Conservation (phyloP, 2,888 invertebrate species). For the Amphiduros pacificus region DNA sequence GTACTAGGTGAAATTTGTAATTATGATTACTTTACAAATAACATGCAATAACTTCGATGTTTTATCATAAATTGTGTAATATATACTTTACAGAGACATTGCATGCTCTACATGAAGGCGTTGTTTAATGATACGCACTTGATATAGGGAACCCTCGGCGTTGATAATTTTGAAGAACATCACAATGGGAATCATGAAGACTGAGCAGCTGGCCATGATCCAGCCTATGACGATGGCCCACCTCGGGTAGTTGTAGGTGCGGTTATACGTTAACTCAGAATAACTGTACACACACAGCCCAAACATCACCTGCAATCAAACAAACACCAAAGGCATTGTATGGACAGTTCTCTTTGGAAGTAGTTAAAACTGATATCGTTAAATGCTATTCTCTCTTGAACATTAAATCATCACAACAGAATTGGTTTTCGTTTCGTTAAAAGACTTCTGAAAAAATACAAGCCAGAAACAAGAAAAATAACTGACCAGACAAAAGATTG, state of each 20-base stretch:
- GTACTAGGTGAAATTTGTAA: no score
- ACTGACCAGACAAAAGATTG: slow-evolving; percentile 65
- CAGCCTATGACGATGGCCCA: slow-evolving; percentile 59
- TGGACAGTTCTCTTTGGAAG: no score
- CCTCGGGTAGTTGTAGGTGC: slow-evolving; percentile 60
- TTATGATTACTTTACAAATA: no score
- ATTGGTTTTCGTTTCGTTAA: no score
- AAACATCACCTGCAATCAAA: slow-evolving; percentile 42
- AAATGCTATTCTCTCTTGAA: no score
- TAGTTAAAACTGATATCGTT: no score
- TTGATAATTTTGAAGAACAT: slow-evolving; percentile 19
- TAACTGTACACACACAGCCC: slow-evolving; percentile 50
- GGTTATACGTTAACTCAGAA: slow-evolving; percentile 49
- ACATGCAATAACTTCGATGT: no score
- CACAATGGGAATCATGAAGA: slow-evolving; percentile 26
- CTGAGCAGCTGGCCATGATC: slow-evolving; percentile 31
- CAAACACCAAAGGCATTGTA: not conserved
- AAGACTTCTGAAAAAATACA: no score
- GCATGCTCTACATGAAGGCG: no score
- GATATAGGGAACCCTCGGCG: slow-evolving; percentile 13
- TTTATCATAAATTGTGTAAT: no score
- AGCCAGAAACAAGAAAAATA: not conserved
- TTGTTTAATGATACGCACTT: slow-evolving; percentile 7
- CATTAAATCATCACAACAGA: no score
- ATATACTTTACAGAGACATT: no score